These are phyloP conservation scores for Mimas tiliae DNA, from an alignment of 2,888 invertebrate genomes.

Conservation along the genomic window DNA sequence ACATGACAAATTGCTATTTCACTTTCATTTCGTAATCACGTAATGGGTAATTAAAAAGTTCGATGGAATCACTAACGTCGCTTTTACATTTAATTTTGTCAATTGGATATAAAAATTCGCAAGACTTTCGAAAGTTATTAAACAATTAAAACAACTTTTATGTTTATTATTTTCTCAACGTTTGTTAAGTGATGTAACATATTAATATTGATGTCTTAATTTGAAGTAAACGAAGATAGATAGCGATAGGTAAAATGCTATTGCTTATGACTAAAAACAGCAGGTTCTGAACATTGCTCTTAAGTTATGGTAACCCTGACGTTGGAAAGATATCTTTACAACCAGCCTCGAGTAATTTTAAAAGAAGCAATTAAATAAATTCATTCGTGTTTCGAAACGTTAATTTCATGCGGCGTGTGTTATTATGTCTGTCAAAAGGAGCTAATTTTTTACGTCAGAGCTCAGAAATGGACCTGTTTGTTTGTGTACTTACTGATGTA, in stretches of 20 bases:
- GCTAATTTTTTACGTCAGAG: slow-evolving; percentile 39
- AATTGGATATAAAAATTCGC: slow-evolving; percentile 16
- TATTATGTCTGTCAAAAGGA: slow-evolving; percentile 38
- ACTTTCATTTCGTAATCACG: slow-evolving; percentile 24
- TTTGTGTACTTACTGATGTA: slow-evolving; percentile 19
- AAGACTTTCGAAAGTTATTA: slow-evolving; percentile 20
- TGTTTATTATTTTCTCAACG: slow-evolving; percentile 4
- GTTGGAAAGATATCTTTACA: slow-evolving; percentile 42
- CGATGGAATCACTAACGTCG: slow-evolving; percentile 9
- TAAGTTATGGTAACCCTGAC: slow-evolving; percentile 23
- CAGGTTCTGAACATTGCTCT: background rate
- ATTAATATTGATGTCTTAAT: slow-evolving; percentile 1
- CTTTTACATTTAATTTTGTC: slow-evolving; percentile 20
- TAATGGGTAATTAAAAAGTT: slow-evolving; percentile 19
- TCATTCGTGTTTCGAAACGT: slow-evolving; percentile 42
- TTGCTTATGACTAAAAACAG: background rate
- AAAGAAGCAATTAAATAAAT: slow-evolving; percentile 48
- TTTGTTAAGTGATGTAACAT: slow-evolving; percentile 14
- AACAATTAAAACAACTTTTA: slow-evolving; percentile 20
- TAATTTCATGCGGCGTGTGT: slow-evolving; percentile 38
- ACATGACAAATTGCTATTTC: slow-evolving; percentile 11
- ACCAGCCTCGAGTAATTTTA: slow-evolving; percentile 37
- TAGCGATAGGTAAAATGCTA: background rate
- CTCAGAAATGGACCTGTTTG: slow-evolving; percentile 36
- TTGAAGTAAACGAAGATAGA: background rate